Evolutionary conservation across 2,113 vertebrate genomes (phyloP).

Genomic region (Hippocampus guttulatus): DNA sequence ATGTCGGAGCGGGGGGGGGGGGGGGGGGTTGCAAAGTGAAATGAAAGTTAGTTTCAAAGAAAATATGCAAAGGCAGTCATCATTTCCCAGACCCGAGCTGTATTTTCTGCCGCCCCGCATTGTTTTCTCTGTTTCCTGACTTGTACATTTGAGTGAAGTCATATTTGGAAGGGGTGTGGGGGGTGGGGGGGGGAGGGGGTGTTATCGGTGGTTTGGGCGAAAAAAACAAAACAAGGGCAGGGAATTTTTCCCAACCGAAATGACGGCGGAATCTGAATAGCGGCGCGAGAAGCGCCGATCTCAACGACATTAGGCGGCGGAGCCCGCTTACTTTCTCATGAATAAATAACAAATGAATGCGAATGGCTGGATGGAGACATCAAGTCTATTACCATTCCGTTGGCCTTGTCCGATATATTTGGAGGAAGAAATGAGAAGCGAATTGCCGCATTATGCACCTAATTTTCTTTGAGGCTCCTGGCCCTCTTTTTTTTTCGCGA

Average conservation of each 20-base stretch:
- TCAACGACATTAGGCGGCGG: constrained; percentile 43
- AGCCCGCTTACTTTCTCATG: constrained; percentile 59
- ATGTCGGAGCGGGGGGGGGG: no score
- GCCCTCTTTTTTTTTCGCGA: constrained; percentile 19
- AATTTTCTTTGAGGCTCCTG: constrained; percentile 43
- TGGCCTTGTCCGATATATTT: constrained; percentile 36
- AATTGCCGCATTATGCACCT: constrained; percentile 54
- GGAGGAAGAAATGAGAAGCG: constrained; percentile 52
- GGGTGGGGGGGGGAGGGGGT: no score
- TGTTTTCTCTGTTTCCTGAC: neutral
- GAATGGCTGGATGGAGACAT: constrained; percentile 52
- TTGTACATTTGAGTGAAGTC: constrained; percentile 31
- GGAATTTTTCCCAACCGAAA: constrained; percentile 36
- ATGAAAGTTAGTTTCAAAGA: neutral
- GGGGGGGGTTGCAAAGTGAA: no score
- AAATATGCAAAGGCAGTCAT: neutral
- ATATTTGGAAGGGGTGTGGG: constrained; percentile 13
- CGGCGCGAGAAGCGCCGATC: constrained; percentile 39
- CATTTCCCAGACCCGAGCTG: neutral
- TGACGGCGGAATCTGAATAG: constrained; percentile 35
- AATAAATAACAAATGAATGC: constrained; percentile 64
- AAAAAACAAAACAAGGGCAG: constrained; percentile 3
- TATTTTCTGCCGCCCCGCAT: neutral
- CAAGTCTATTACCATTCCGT: constrained; percentile 55
- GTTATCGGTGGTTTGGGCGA: no score